Evolutionary conservation across 2,113 vertebrate genomes (phyloP).

Genomic region (Synchiropus splendidus): DNA sequence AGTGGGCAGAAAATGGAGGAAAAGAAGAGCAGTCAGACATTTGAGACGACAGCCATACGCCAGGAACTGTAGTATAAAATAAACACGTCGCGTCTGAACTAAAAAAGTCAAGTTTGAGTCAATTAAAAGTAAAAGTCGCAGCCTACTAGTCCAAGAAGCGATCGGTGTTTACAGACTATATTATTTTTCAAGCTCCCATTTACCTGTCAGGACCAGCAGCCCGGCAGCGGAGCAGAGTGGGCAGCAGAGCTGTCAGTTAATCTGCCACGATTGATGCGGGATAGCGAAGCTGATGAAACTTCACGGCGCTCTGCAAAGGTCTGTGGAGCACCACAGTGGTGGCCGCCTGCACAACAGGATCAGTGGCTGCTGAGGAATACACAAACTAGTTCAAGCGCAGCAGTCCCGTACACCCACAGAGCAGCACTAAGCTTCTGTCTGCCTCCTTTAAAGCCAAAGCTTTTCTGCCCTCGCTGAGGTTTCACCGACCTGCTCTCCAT

Average conservation of each 20-base stretch:
- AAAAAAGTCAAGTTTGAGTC: too few species aligned
- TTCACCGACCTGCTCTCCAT: conserved; percentile 35
- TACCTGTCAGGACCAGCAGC: conserved; percentile 40
- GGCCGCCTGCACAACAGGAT: neutral
- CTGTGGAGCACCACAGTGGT: conserved; percentile 2
- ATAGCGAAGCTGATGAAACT: conserved; percentile 44
- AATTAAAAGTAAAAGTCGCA: too few species aligned
- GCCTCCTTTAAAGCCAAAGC: too few species aligned
- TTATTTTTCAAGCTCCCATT: conserved; percentile 33
- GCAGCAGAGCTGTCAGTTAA: conserved; percentile 55
- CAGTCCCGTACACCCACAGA: neutral
- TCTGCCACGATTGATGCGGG: conserved; percentile 54
- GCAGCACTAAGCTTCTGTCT: too few species aligned
- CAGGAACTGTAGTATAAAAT: too few species aligned
- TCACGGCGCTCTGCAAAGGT: conserved; percentile 22
- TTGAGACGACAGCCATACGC: conserved; percentile 1
- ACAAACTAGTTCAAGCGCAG: neutral
- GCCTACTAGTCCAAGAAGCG: too few species aligned
- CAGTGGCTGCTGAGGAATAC: conserved; percentile 1
- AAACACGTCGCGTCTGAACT: too few species aligned
- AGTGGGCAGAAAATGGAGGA: conserved; percentile 23
- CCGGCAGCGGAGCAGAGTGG: conserved; percentile 46
- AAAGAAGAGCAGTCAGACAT: conserved; percentile 26
- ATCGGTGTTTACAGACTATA: too few species aligned
- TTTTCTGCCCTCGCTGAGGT: too few species aligned